Evolutionary conservation across 2,113 vertebrate genomes (phyloP).

Genomic region (Tragelaphus buxtoni): DNA sequence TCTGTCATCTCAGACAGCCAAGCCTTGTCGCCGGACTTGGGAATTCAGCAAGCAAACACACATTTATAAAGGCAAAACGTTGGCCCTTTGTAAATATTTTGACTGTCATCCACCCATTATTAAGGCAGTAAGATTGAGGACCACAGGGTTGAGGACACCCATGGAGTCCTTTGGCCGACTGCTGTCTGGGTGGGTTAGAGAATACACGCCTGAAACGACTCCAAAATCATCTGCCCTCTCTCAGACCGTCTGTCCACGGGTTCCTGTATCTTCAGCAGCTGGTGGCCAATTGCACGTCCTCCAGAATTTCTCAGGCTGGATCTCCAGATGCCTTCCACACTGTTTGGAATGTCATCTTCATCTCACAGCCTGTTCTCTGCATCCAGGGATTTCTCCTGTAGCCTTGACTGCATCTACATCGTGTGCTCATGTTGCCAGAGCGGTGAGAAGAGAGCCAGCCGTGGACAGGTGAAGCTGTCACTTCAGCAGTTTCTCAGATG

Average conservation of each 20-base stretch:
- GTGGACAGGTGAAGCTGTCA: background rate
- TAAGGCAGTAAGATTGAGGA: background rate
- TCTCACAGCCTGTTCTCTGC: background rate
- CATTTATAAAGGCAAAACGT: background rate
- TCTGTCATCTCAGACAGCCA: background rate
- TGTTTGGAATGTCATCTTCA: background rate
- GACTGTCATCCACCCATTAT: background rate
- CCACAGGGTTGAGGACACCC: background rate
- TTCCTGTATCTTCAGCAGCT: background rate
- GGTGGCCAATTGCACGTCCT: background rate
- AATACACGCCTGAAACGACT: background rate
- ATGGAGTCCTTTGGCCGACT: background rate
- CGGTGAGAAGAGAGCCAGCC: background rate
- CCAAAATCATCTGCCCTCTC: background rate
- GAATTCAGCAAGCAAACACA: background rate
- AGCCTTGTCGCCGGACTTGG: background rate
- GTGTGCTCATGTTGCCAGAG: background rate
- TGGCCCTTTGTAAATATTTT: background rate
- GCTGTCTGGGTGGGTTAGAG: background rate
- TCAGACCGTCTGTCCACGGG: background rate
- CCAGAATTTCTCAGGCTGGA: background rate
- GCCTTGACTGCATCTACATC: background rate
- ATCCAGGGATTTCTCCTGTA: background rate
- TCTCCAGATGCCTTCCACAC: background rate
- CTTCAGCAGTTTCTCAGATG: background rate